phyloP scores from a whole-genome alignment of 2,888 invertebrate genomes.

The Anarsia innoxiella region DNA sequence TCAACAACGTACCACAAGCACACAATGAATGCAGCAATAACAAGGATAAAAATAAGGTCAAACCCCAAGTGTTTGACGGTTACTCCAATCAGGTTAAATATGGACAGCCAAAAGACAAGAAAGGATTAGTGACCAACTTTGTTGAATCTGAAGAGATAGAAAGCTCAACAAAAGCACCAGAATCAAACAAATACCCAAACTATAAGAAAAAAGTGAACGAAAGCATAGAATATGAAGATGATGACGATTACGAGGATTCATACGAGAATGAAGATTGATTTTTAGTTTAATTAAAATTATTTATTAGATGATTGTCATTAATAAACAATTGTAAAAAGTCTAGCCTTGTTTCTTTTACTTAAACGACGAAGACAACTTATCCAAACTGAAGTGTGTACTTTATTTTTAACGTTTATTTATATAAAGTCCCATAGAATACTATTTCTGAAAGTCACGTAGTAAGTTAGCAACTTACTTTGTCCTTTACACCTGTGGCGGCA shows the following conservation, averaged over 20 bases:
- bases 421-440: too few species aligned
- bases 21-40: not conserved
- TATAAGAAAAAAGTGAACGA: constrained; percentile 1
- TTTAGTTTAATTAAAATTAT: constrained; percentile 4
- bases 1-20: too few species aligned
- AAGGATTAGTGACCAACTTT: constrained; percentile 14
- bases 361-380: too few species aligned
- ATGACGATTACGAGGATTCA: constrained; percentile 13
- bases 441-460: constrained; percentile 3
- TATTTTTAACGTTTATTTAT: too few species aligned
- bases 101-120: constrained; percentile 21
- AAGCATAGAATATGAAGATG: constrained; percentile 10
- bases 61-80: constrained; percentile 27
- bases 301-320: not conserved
- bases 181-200: constrained; percentile 3
- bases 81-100: constrained; percentile 39
- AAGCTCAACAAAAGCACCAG: constrained; percentile 2
- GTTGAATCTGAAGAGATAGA: constrained; percentile 19
- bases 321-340: not conserved
- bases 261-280: constrained; percentile 16
- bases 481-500: constrained; percentile 2
- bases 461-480: not conserved
- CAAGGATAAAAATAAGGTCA: not conserved
- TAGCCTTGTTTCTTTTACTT: not conserved
- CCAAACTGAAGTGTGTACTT: too few species aligned